phyloP scores from a whole-genome alignment of 2,113 vertebrate genomes.

The Microtus oregoni region DNA sequence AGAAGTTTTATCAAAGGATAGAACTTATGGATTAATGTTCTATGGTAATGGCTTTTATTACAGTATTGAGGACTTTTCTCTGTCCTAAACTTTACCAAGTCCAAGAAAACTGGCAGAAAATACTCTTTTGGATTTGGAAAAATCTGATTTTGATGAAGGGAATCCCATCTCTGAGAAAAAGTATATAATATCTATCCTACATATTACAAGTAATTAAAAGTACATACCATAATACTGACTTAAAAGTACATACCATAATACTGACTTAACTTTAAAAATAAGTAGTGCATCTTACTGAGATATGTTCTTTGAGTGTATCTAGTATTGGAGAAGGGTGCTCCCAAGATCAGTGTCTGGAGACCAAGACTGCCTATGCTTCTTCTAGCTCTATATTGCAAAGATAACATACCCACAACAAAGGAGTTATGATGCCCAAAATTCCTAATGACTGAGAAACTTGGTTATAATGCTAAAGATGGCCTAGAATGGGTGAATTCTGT shows the following conservation, averaged over 20 bases:
- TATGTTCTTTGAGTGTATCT: background rate
- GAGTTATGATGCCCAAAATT: too few species aligned
- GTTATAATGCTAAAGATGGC: background rate
- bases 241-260: background rate
- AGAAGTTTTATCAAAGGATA: background rate
- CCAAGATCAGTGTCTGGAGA: background rate
- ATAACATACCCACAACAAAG: background rate
- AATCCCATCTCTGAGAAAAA: background rate
- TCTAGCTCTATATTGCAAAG: background rate
- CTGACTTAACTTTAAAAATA: background rate
- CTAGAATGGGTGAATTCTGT: background rate
- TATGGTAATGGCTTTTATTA: background rate
- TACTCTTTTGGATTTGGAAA: background rate
- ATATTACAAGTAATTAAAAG: conserved; percentile 34
- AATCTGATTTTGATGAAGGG: background rate
- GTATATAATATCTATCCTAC: background rate
- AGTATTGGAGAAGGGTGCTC: background rate
- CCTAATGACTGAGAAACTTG: background rate
- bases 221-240: background rate
- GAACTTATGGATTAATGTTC: background rate
- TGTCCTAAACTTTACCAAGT: background rate
- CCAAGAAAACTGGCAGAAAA: background rate
- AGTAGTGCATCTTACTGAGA: background rate
- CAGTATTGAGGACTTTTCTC: background rate
- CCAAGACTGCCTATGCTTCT: background rate